Base-by-base conservation (phyloP, 1,140 invertebrate genomes). In the Teleogryllus occipitalis region DNA sequence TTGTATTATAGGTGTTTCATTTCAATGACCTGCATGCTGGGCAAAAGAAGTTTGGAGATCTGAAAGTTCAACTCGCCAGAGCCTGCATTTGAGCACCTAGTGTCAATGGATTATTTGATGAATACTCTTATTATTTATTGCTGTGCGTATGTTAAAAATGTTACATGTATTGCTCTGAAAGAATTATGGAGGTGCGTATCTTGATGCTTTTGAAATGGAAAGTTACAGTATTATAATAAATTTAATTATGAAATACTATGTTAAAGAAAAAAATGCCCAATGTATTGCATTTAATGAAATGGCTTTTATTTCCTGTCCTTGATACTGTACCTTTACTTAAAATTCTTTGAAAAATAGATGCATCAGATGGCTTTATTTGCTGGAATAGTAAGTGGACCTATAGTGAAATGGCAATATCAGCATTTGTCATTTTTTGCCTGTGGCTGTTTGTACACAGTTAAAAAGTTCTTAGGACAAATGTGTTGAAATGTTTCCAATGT, bases 1-100 rank as follows among this genome's bases (percentile, higher is more conserved):
- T 80, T 79, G 54, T 65, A 65, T 65, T 65, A 18, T 65, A 65
- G 54, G 54, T 65, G 54, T 65, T 65, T 65, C 54, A 65, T 65
- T 65, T 65, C 54, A 65, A 65, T 65, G 54, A 65, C 54, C 54
- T 65, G 54, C 54, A 65, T 14, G 18, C 54, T 5, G 27, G 54
- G 54, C 54, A 65, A 14, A 18, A 65, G 54, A 18, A 65, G 18
- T 65, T 65, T 14, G 54, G 54, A 65, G 54, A 65, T 65, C 2
- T 65, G 54, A 65, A 65, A 65, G 18, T 10, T 14, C 54, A 14
- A 65, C 54, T 65, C 18, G 54, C 54, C 54, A 65, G 54, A 65
- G 18, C 18, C 54, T 65, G 54, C 54, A 65, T 65, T 65, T 65
- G 54, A 65, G 54, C 54, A 65, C 18, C 54, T 65, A 39, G 27